phyloP scores from a whole-genome alignment of 2,113 vertebrate genomes.

The Ptychochromis oligacanthus region DNA sequence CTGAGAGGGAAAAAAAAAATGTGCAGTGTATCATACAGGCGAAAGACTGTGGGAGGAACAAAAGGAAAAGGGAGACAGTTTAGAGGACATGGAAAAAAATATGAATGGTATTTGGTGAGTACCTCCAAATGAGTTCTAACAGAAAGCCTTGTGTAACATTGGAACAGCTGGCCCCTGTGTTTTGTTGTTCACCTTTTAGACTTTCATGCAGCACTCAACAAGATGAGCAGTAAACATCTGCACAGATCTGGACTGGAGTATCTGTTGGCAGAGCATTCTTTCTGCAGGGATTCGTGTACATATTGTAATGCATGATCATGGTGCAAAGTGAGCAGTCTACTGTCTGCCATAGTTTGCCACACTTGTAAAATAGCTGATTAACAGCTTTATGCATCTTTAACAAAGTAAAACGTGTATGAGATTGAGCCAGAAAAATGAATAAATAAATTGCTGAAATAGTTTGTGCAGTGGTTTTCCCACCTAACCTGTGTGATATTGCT shows the following conservation, averaged over 20 bases:
- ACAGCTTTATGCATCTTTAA: too few species aligned
- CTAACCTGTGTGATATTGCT: not conserved
- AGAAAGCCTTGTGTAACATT: not conserved
- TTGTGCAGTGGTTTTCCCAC: not conserved
- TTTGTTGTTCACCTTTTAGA: constrained; percentile 2
- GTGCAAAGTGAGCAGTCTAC: not conserved
- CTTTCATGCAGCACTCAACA: not conserved
- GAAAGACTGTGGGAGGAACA: not conserved
- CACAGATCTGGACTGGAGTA: not conserved
- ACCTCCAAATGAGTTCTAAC: not conserved
- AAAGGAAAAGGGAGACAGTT: constrained; percentile 4
- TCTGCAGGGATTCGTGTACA: not conserved
- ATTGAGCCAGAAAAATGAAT: not conserved
- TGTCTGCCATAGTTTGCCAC: not conserved
- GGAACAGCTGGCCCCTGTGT: not conserved
- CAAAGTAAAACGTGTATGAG: not conserved
- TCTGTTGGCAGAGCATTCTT: not conserved
- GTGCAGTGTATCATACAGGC: constrained; percentile 2
- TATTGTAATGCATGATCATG: not conserved
- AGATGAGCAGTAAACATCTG: not conserved
- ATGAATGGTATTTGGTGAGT: not conserved
- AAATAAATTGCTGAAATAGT: not conserved
- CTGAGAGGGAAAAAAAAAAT: constrained; percentile 8
- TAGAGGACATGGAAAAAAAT: constrained; percentile 17
- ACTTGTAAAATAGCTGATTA: not conserved